These are phyloP conservation scores for Limnodromus scolopaceus DNA, from an alignment of 2,797 vertebrate genomes.

Conservation along the genomic window DNA sequence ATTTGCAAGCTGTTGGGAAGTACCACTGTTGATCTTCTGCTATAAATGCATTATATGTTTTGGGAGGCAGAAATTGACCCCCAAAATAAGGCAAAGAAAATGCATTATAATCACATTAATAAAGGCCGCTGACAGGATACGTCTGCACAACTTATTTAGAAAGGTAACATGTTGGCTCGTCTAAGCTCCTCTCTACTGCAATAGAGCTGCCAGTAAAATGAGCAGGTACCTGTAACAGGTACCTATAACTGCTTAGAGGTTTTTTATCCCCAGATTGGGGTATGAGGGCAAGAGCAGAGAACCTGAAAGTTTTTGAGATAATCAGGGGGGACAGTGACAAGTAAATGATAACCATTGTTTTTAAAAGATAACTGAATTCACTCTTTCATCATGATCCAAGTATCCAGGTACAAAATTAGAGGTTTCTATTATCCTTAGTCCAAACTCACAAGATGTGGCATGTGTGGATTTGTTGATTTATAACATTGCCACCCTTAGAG, in stretches of 20 bases:
- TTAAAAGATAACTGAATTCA: not conserved
- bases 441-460: not conserved
- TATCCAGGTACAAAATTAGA: not conserved
- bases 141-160: not conserved
- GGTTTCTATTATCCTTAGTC: not conserved
- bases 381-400: not conserved
- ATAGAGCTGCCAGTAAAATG: not conserved
- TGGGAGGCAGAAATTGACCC: not conserved
- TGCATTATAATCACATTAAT: not conserved
- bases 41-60: not conserved
- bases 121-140: not conserved
- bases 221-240: not conserved
- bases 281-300: not conserved
- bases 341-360: not conserved
- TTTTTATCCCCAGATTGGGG: not conserved
- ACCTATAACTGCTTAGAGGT: not conserved
- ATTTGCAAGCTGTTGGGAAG: not conserved
- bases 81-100: not conserved
- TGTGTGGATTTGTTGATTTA: not conserved
- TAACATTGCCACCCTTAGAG: not conserved
- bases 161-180: not conserved
- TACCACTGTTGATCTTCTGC: not conserved
- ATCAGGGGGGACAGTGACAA: fast-evolving
- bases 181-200: not conserved
- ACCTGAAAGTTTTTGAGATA: not conserved